phyloP scores from a whole-genome alignment of 2,888 invertebrate genomes.

The Strigamia maritima region DNA sequence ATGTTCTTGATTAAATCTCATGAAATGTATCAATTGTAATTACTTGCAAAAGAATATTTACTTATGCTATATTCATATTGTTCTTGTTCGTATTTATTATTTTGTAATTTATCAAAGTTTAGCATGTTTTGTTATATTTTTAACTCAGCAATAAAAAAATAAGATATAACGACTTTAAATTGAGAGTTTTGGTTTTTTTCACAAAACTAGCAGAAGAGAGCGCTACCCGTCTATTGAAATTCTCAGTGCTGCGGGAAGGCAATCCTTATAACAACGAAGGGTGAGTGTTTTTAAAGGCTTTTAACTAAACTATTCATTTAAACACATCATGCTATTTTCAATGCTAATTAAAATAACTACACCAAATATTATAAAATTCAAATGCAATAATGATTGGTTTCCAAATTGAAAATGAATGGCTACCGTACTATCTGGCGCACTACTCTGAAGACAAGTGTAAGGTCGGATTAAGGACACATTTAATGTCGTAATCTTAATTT shows the following conservation, averaged over 20 bases:
- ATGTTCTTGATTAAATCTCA: too few relatives aligned
- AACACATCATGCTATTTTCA: not conserved
- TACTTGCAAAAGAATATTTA: not conserved
- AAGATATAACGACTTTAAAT: not conserved
- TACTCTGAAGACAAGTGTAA: not conserved
- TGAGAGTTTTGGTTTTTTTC: not conserved
- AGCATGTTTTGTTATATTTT: not conserved
- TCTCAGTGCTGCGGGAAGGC: not conserved
- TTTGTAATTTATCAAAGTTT: not conserved
- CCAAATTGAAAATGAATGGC: not conserved
- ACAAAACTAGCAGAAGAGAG: not conserved
- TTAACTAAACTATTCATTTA: not conserved
- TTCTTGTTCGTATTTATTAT: not conserved
- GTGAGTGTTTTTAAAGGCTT: slow-evolving; percentile 5
- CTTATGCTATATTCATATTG: not conserved
- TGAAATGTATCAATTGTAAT: too few relatives aligned
- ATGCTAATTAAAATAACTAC: not conserved
- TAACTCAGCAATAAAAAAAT: not conserved
- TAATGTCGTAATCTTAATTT: not conserved
- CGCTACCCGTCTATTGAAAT: not conserved
- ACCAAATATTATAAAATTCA: not conserved
- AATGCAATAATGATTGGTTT: not conserved
- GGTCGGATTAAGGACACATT: not conserved
- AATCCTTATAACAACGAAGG: not conserved
- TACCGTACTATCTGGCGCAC: not conserved